Conservation (phyloP, 2,888 invertebrate genomes). For the Patella depressa region DNA sequence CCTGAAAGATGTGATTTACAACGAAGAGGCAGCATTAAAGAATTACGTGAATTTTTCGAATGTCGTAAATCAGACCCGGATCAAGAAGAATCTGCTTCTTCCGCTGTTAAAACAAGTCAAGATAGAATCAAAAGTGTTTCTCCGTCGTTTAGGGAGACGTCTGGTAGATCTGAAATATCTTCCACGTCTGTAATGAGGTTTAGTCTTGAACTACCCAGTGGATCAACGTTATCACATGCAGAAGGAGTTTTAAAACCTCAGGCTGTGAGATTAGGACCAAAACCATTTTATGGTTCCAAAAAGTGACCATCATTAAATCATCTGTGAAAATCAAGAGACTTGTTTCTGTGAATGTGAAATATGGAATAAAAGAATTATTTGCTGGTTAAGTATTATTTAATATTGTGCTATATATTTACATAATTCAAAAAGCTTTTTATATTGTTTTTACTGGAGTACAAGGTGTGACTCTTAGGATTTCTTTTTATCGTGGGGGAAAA, state of each 20-base stretch:
- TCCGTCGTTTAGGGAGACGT: slow-evolving; percentile 31
- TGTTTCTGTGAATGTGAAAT: too few relatives aligned
- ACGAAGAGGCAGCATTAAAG: slow-evolving; percentile 63
- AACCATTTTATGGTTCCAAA: slow-evolving; percentile 63
- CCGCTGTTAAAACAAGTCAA: slow-evolving; percentile 30
- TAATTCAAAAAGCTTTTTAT: neutral
- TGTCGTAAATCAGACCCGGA: slow-evolving; percentile 35
- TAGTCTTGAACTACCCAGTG: slow-evolving; percentile 54
- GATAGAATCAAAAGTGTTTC: slow-evolving; percentile 46
- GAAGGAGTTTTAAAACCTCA: slow-evolving; percentile 42
- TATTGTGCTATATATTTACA: neutral
- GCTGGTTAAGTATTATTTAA: neutral
- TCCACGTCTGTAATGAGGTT: slow-evolving; percentile 12
- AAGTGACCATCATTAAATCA: slow-evolving; percentile 20
- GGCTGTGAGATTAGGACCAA: slow-evolving; percentile 60
- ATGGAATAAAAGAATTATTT: too few relatives aligned
- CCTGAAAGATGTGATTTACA: slow-evolving; percentile 44
- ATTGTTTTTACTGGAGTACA: neutral
- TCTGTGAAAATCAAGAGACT: too few relatives aligned
- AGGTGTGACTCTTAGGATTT: too few relatives aligned
- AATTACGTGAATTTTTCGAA: slow-evolving; percentile 60
- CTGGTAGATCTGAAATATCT: slow-evolving; percentile 20
- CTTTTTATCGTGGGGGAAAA: too few relatives aligned
- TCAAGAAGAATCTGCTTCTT: slow-evolving; percentile 12
- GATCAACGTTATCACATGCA: slow-evolving; percentile 27